Base-by-base conservation (phyloP, 2,113 vertebrate genomes). In the Hemiprocne comata region DNA sequence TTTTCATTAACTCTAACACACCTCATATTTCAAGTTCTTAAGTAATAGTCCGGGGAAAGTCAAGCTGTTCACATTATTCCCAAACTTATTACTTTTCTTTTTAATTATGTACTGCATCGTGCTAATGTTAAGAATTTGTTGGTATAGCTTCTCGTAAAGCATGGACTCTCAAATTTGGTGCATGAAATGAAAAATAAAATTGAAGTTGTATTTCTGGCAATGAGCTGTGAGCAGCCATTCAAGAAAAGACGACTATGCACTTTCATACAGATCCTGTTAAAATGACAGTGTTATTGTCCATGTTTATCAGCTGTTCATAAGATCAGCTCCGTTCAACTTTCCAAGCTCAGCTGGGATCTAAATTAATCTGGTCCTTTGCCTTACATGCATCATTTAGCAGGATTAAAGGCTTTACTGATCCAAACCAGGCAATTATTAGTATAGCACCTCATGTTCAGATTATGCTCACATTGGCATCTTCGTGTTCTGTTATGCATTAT, bases 31-130 rank as follows among this genome's bases (percentile, higher is more conserved):
- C 65, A 85, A 76, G 54, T 71, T 85, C 84, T 95, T 96, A 97
- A 97, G 90, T 93, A 98, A 97, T 78, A 96, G 60, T 96, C 78
- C 96, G 62, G 42, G 72, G 94, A 90, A 96, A 96, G 67, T 88
- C 95, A 97, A 96, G 69, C 82, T 97, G 91, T 91, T 96, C 36
- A 46, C 86, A 53, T 86, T 94, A 94, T 89, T 96, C 78, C 84
- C 84, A 77, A 87, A 86, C 69, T 87, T 86, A 92, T 93, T 94
- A 94, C 65, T 95, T 95, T 95, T 36, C 71, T 78, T 89, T 95
- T 88, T 94, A 89, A 94, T 85, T 81, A 62, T 72, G 86, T 65
- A 72, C 57, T 74, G 31, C 62, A 86, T 71, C 48, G 3, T 50
- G 51, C 53, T 94, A 93, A 81, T 53, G 53, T 81, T 73, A 74